Evolutionary conservation across 2,888 invertebrate species (phyloP).

Genomic region (Trichopria drosophilae): DNA sequence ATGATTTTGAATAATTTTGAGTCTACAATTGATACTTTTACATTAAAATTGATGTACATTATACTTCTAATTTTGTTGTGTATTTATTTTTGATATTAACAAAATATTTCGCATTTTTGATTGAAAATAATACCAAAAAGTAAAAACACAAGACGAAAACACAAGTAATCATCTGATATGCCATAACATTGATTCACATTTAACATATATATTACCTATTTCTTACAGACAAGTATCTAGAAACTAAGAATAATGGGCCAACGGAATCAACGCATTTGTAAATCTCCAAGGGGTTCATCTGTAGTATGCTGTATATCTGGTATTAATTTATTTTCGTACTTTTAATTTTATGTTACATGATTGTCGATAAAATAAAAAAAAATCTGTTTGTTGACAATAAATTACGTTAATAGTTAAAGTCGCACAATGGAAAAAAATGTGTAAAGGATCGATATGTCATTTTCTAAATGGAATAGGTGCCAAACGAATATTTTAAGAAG

Average conservation of each 20-base stretch:
- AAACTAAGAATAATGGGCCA: conserved; percentile 57
- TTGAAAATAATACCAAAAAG: too few species aligned
- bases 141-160: too few species aligned
- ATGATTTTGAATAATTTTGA: not conserved
- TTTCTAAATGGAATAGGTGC: too few species aligned
- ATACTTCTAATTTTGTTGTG: not conserved
- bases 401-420: too few species aligned
- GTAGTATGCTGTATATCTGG: conserved; percentile 54
- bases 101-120: too few species aligned
- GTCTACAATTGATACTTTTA: not conserved
- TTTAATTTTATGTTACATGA: too few species aligned
- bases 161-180: not conserved
- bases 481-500: too few species aligned
- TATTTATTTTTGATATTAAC: not conserved
- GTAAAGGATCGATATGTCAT: too few species aligned
- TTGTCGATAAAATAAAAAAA: too few species aligned
- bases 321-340: too few species aligned
- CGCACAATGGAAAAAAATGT: too few species aligned
- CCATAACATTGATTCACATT: not conserved
- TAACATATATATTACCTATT: conserved; percentile 42
- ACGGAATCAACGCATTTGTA: conserved; percentile 58
- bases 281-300: conserved; percentile 52
- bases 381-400: too few species aligned
- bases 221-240: conserved; percentile 57
- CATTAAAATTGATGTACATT: not conserved